Conservation (phyloP, 1,140 invertebrate genomes). For the Metopolophium dirhodum region DNA sequence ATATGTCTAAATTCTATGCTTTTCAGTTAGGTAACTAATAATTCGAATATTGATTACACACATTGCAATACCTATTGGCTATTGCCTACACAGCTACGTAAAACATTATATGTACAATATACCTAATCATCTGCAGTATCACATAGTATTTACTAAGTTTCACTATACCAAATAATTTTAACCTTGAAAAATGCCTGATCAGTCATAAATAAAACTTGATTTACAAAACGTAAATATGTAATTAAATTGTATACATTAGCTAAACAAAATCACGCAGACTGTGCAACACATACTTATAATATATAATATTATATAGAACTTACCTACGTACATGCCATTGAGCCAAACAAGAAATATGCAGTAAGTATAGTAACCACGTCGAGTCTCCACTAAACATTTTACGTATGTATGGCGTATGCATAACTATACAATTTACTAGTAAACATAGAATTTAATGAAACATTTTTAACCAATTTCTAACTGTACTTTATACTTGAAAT, state of each 20-base stretch:
- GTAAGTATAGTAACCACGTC: neutral
- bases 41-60: neutral
- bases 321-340: neutral
- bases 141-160: neutral
- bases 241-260: neutral
- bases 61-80: neutral
- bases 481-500: neutral
- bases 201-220: conserved; percentile 8
- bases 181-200: neutral
- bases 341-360: neutral
- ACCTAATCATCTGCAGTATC: neutral
- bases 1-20: neutral
- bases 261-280: neutral
- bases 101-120: neutral
- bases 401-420: neutral
- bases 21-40: neutral
- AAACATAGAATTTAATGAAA: neutral
- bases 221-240: conserved; percentile 24
- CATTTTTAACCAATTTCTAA: neutral
- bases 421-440: neutral
- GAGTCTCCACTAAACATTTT: neutral
- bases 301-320: neutral
- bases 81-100: neutral
- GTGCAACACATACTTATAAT: neutral
- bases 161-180: neutral